phyloP scores from a whole-genome alignment of 1,140 invertebrate genomes.

The Microplitis mediator region DNA sequence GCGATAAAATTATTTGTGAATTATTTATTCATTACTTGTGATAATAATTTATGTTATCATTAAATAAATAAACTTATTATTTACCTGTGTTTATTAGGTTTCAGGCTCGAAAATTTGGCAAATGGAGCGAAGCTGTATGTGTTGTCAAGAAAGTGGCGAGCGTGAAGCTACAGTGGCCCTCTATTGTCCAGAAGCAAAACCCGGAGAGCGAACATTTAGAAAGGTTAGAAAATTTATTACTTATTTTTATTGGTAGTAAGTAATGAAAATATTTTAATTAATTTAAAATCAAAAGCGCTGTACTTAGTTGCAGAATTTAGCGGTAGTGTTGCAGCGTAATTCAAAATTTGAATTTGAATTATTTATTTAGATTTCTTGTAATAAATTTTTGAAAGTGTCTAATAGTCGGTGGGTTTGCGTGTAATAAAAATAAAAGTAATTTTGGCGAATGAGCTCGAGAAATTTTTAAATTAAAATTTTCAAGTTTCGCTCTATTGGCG shows the following conservation, averaged over 20 bases:
- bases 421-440: neutral
- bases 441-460: neutral
- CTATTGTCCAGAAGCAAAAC: constrained; percentile 87
- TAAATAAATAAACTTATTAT: neutral
- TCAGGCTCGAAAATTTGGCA: constrained; percentile 97
- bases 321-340: no score
- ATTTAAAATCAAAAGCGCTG: neutral
- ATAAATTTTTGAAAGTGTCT: no score
- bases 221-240: constrained; percentile 67
- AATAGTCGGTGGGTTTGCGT: neutral
- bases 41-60: neutral
- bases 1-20: no score
- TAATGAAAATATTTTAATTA: neutral
- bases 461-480: no score
- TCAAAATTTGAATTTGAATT: no score
- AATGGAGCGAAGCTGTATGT: constrained; percentile 93
- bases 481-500: no score
- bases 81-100: constrained; percentile 67
- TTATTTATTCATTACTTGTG: neutral
- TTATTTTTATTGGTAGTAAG: neutral
- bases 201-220: constrained; percentile 82
- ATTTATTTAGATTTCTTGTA: no score
- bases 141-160: constrained; percentile 92
- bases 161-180: constrained; percentile 86
- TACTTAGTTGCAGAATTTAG: no score